Base-by-base conservation (phyloP, 2,113 vertebrate genomes). In the Periophthalmus modestus region DNA sequence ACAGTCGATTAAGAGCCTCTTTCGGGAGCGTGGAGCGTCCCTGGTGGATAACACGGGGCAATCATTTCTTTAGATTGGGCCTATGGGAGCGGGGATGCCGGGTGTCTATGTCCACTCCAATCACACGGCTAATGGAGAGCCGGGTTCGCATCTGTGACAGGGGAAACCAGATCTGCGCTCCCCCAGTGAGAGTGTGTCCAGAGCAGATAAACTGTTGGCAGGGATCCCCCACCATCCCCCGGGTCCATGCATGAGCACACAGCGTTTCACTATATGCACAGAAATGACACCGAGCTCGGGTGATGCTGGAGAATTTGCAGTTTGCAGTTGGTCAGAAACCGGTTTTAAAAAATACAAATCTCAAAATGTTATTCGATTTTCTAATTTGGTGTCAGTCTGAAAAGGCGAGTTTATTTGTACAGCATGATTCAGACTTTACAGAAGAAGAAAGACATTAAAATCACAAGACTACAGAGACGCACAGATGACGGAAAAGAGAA, bases 111-210 rank as follows among this genome's bases (percentile, higher is more conserved):
- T 91, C 89, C 89, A 85, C 87, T 91, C 89, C 89, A 95, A 97
- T 95, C 93, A 95, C 15, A 94, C 95, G 97, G 95, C 96, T 97
- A 96, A 98, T 98, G 95, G 89, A 90, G 89, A 90, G 88, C 84
- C 78, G 95, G 87, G 85, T 88, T 90, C 90, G 91, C 91, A 90
- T 91, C 90, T 91, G 89, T 91, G 90, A 90, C 89, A 87, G 91
- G 82, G 87, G 90, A 89, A 91, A 92, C 89, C 81, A 86, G 88
- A 92, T 89, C 89, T 79, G 79, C 59, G 48, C 85, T 74, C 73
- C 68, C 83, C 61, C 63, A 47, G 34, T 71, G 74, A 77, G 84
- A 72, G 84, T 82, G 80, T 78, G 71, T 74, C 59, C 61, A 33
- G 57, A 55, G 79, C 83, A 89, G 89, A 91, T 90, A 91, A 91